These are phyloP conservation scores for Argynnis bischoffii DNA, from an alignment of 2,888 invertebrate species.

Conservation along the genomic window DNA sequence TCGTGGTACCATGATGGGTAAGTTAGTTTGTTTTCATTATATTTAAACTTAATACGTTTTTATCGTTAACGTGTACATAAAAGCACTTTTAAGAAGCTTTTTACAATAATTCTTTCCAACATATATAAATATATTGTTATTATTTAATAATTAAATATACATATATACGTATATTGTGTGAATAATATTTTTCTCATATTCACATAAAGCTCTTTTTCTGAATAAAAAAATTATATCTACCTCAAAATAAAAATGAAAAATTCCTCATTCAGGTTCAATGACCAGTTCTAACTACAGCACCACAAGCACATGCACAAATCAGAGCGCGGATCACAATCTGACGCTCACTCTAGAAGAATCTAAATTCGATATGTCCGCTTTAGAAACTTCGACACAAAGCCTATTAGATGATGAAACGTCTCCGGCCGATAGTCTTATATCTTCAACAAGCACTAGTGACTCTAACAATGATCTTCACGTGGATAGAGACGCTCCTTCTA, in stretches of 20 bases:
- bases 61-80: background rate
- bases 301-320: conserved; percentile 77
- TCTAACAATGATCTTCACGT: conserved; percentile 79
- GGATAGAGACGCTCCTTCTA: conserved; percentile 72
- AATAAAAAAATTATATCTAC: no score
- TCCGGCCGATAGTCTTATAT: conserved; percentile 90
- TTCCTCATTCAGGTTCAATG: conserved; percentile 67
- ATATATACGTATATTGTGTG: no score
- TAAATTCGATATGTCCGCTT: conserved; percentile 88
- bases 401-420: conserved; percentile 92
- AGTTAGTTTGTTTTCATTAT: conserved; percentile 33
- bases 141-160: no score
- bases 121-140: no score
- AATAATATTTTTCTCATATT: no score
- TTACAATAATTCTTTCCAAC: no score
- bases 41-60: no score
- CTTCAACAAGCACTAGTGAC: conserved; percentile 84
- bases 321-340: conserved; percentile 76
- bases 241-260: background rate
- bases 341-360: conserved; percentile 87
- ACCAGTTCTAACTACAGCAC: conserved; percentile 79
- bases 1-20: conserved; percentile 76
- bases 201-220: no score
- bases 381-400: conserved; percentile 85
- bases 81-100: no score